Percentiles rank a stretch among this genome's conserved stretches.
phyloP scores from a whole-genome alignment of 2,888 invertebrate genomes.

The Drosophila imparisetae region DNA sequence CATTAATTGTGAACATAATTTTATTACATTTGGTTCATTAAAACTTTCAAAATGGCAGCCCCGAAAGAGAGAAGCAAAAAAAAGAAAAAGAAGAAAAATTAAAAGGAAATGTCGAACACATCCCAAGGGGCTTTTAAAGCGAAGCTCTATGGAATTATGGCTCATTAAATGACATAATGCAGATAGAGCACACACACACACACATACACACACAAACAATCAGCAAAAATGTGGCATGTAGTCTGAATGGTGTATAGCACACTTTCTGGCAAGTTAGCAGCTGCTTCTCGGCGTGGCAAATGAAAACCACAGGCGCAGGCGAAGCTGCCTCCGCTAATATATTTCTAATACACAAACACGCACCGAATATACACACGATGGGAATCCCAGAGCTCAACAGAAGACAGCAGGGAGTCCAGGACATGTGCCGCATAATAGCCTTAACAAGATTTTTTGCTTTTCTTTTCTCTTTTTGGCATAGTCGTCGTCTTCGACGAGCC shows the following conservation, averaged over 20 bases:
- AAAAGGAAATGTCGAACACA: slow-evolving; percentile 35
- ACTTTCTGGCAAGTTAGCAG: slow-evolving; percentile 45
- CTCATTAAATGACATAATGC: slow-evolving; percentile 76
- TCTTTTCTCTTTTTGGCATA: slow-evolving; percentile 20
- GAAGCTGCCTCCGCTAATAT: slow-evolving; percentile 58
- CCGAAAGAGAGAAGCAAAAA: slow-evolving; percentile 6
- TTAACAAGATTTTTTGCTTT: slow-evolving; percentile 53
- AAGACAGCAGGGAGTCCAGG: slow-evolving; percentile 32
- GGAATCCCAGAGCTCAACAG: slow-evolving; percentile 28
- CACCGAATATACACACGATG: slow-evolving; percentile 31
- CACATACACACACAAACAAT: not conserved
- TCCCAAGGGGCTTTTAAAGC: slow-evolving; percentile 47
- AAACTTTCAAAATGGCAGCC: slow-evolving; percentile 65
- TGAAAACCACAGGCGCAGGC: slow-evolving; percentile 50
- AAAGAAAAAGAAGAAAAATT: slow-evolving; percentile 33
- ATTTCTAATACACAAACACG: slow-evolving; percentile 72
- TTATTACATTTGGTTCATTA: slow-evolving; percentile 72
- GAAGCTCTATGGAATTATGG: slow-evolving; percentile 69
- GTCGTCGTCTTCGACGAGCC: slow-evolving; percentile 32
- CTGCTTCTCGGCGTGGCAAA: slow-evolving; percentile 30
- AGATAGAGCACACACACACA: slow-evolving; percentile 23
- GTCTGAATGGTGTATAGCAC: slow-evolving; percentile 38
- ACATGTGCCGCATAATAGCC: slow-evolving; percentile 71
- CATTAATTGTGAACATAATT: slow-evolving; percentile 73
- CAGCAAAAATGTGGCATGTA: slow-evolving; percentile 7